Percentiles rank a stretch among this genome's conserved stretches.
These are phyloP conservation scores for Meganola albula DNA, from an alignment of 2,888 invertebrate genomes.

Conservation along the genomic window DNA sequence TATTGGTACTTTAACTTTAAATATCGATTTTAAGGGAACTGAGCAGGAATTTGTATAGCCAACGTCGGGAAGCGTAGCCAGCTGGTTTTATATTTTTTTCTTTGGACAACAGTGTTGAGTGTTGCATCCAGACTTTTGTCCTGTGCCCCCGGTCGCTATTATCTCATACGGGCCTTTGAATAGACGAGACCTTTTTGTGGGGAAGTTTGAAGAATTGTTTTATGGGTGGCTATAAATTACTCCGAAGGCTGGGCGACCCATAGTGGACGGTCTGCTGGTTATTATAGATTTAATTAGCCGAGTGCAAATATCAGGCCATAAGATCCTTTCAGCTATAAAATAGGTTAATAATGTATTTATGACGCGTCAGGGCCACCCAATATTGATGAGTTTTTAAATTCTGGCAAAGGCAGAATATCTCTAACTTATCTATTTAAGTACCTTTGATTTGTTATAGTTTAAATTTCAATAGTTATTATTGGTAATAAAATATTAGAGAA, in stretches of 20 bases:
- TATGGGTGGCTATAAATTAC: conserved; percentile 67
- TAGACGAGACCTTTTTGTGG: conserved; percentile 65
- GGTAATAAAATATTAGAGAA: conserved; percentile 3
- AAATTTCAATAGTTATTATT: background rate
- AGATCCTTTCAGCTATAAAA: conserved; percentile 20
- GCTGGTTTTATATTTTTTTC: conserved; percentile 66
- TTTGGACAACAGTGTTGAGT: conserved; percentile 46
- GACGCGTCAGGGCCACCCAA: conserved; percentile 26
- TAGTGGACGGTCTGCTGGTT: conserved; percentile 36
- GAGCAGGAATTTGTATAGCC: conserved; percentile 57
- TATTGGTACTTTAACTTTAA: conserved; percentile 70
- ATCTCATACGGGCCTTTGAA: conserved; percentile 64
- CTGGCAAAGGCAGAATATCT: conserved; percentile 12
- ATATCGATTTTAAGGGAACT: conserved; percentile 65
- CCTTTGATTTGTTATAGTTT: background rate
- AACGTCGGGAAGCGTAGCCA: conserved; percentile 47
- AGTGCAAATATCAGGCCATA: conserved; percentile 26
- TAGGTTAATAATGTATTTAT: conserved; percentile 29
- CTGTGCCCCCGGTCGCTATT: conserved; percentile 63
- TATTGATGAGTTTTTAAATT: conserved; percentile 18
- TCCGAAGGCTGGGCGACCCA: conserved; percentile 35
- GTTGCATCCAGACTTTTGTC: conserved; percentile 69
- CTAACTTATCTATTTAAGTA: conserved; percentile 11
- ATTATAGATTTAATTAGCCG: conserved; percentile 49
- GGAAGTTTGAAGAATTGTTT: conserved; percentile 71